A percentile compares a stretch with the other conserved stretches of the same genome.
Conservation (phyloP, 2,888 invertebrate genomes). For the Nowickia ferox region DNA sequence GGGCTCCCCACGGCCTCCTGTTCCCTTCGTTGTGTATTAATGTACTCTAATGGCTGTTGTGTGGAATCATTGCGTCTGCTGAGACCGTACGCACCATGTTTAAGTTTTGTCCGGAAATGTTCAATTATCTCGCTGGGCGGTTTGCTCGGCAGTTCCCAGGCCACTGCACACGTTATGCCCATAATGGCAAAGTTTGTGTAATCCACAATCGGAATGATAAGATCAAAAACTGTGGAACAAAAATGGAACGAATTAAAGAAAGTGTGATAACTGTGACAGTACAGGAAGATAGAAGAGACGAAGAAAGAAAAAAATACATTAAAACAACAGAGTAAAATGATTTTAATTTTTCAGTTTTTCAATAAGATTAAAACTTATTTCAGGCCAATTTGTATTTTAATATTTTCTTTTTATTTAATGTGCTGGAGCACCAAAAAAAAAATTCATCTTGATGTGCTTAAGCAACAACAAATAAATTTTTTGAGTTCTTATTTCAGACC, state of each 20-base stretch:
- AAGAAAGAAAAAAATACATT: slow-evolving; percentile 9
- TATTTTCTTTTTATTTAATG: background rate
- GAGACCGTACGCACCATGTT: slow-evolving; percentile 78
- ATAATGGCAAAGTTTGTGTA: slow-evolving; percentile 85
- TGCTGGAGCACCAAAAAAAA: too few species aligned
- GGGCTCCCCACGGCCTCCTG: background rate
- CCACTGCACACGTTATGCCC: slow-evolving; percentile 90
- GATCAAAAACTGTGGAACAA: slow-evolving; percentile 78
- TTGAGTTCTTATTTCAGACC: too few species aligned
- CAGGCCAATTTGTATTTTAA: background rate
- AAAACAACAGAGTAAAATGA: background rate
- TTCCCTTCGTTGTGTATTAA: slow-evolving; percentile 63
- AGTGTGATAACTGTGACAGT: slow-evolving; percentile 35
- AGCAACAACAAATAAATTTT: too few species aligned
- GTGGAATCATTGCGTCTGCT: slow-evolving; percentile 78
- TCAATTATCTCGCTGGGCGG: slow-evolving; percentile 82
- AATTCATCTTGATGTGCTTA: too few species aligned
- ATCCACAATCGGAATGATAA: slow-evolving; percentile 82
- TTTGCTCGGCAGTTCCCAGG: slow-evolving; percentile 90
- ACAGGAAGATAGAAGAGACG: slow-evolving; percentile 29
- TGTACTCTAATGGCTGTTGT: slow-evolving; percentile 64
- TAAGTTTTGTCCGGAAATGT: slow-evolving; percentile 78
- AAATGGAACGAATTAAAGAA: slow-evolving; percentile 54
- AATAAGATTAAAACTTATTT: slow-evolving; percentile 2
- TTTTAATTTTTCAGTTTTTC: slow-evolving; percentile 10